Evolutionary conservation across 2,888 invertebrate genomes (phyloP).

Genomic region (Dastarcus helophoroides): DNA sequence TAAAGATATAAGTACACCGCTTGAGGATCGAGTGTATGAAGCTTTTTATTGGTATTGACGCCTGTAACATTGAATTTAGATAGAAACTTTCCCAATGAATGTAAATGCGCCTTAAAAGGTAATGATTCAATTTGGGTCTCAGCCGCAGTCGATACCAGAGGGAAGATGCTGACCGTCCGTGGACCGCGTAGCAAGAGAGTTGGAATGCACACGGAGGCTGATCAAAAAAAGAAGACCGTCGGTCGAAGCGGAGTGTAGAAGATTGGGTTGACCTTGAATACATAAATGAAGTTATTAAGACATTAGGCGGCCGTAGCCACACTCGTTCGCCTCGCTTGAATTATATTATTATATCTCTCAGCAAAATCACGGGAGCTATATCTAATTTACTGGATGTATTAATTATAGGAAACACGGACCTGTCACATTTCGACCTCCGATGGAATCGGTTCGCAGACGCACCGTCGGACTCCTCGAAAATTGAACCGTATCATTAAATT

Average conservation of each 20-base stretch:
- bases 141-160: too few relatives aligned
- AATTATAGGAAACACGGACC: constrained; percentile 30
- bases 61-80: too few relatives aligned
- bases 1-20: too few relatives aligned
- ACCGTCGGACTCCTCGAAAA: too few relatives aligned
- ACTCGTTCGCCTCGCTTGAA: constrained; percentile 31
- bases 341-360: constrained; percentile 35
- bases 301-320: constrained; percentile 36
- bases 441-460: constrained; percentile 8
- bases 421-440: constrained; percentile 21
- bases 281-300: constrained; percentile 40
- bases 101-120: too few relatives aligned
- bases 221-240: constrained; percentile 11
- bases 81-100: too few relatives aligned
- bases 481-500: too few relatives aligned
- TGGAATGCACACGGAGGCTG: constrained; percentile 20
- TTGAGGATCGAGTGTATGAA: too few relatives aligned
- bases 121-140: too few relatives aligned
- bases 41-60: too few relatives aligned
- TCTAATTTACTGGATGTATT: constrained; percentile 35
- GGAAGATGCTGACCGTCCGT: too few relatives aligned
- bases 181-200: constrained; percentile 17
- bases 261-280: constrained; percentile 34
- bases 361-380: constrained; percentile 35
- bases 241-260: constrained; percentile 17